phyloP scores from a whole-genome alignment of 2,888 invertebrate genomes.

The Caenorhabditis sp. region DNA sequence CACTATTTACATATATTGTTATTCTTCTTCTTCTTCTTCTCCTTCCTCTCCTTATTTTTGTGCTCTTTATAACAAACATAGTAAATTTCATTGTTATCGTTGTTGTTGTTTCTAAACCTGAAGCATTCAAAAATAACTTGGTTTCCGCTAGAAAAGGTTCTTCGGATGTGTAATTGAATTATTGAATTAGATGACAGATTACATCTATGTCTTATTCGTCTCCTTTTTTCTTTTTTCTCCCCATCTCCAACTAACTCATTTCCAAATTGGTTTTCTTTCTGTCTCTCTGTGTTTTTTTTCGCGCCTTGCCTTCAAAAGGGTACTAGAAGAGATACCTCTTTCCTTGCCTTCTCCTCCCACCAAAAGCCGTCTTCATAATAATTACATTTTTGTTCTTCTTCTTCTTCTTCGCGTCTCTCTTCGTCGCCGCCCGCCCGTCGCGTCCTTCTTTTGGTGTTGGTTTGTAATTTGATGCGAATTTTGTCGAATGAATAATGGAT shows the following conservation, averaged over 20 bases:
- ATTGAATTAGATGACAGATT: constrained; percentile 26
- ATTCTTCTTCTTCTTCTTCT: constrained; percentile 6
- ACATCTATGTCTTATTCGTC: constrained; percentile 7
- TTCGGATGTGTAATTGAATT: constrained; percentile 28
- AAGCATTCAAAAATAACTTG: constrained; percentile 1
- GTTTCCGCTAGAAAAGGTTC: constrained; percentile 15
- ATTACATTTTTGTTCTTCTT: constrained; percentile 1
- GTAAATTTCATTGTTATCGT: background rate
- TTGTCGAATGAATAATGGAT: constrained; percentile 1
- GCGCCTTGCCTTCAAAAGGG: background rate
- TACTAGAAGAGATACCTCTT: too few species aligned
- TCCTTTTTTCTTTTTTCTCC: background rate
- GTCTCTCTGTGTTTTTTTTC: constrained; percentile 8
- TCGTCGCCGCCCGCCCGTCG: too few species aligned
- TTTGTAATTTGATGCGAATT: constrained; percentile 1
- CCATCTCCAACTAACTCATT: constrained; percentile 7
- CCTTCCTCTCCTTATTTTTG: constrained; percentile 4
- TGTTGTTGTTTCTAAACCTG: constrained; percentile 4
- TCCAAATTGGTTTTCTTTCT: constrained; percentile 22
- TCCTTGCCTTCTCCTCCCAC: too few species aligned
- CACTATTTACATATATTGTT: constrained; percentile 22
- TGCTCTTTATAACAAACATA: background rate
- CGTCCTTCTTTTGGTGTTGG: background rate
- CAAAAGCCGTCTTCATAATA: constrained; percentile 7
- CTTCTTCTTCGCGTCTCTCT: too few species aligned